Base-by-base conservation (phyloP, 2,113 vertebrate species). In the Phrynosoma platyrhinos region DNA sequence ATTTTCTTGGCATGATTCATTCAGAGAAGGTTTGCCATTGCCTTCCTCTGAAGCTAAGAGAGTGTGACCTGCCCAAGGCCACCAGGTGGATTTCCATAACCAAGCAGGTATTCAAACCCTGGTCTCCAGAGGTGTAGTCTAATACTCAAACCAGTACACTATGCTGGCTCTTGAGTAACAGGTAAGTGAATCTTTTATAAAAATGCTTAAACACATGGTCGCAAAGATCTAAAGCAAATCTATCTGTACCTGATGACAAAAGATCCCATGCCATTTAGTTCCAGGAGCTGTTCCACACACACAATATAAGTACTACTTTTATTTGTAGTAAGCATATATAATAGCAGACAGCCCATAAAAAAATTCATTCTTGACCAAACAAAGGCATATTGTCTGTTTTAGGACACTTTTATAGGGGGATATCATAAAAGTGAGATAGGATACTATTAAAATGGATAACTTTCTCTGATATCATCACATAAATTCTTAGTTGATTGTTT, bases 301-400 rank as follows among this genome's bases (percentile, higher is more conserved):
- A 21, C 53, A 69, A 9, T 32, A 21, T 55, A 77, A 36, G 58
- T 64, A 27, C 58, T 42, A 14, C 30, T 76, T 79, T 79, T 71
- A 72, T 55, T 87, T 53, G 68, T 52, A 52, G 32, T 72, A 53
- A 53, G 7, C 58, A 32, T 47, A 12, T 82, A 27, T 62, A 75
- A 75, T 75, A 23, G 47, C 30, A 55, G 66, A 53, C 18, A 87
- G 47, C 68, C 16, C 47, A 80, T 55, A 86, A 80, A 62, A 47
- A 79, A 86, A 47, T 12, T 55, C 64, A 71, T 82, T 75, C 42
- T 55, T 77, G 25, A 86, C 74, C 21, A 75, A 91, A 84, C 20
- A 9, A 5, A 20, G 78, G 36, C 55, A 36, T 62, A 68, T 78
- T 42, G 86, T 75, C 62, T 86, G 12, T 88, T 92, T 88, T 18